Evolutionary conservation across 2,113 vertebrate genomes (phyloP), one percentile per base, ranked within the genome.

Genomic region (Grammatotria lemairii): DNA sequence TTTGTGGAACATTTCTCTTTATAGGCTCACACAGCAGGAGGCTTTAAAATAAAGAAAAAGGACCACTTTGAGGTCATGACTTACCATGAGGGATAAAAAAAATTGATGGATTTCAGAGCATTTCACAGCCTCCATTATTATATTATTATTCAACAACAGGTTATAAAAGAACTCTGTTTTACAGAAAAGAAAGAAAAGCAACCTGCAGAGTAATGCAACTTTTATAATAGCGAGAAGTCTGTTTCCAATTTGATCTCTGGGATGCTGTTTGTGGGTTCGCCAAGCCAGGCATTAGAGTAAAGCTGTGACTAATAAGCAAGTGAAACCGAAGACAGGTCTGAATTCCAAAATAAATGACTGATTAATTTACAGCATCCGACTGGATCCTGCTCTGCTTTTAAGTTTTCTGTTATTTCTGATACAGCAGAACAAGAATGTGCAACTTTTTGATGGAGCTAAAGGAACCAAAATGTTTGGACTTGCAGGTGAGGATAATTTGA

Each of bases 261-360:
- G 86, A 63, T 53, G 55, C 78, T 23, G 86, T 63, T 85, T 87
- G 90, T 84, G 84, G 84, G 73, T 88, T 90, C n/a, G 84, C 83
- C 89, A 86, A 90, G 82, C 54, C 88, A 81, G 83, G 89, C 85
- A 85, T 90, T 84, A 87, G 45, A 83, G 73, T 80, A 86, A 88
- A 89, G 85, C 91, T 92, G 88, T 23, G 80, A 85, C 84, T 91
- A 91, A 92, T 94, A 85, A 94, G 45, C 45, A 85, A 88, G 57
- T 87, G 90, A 93, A 91, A 93, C 89, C 90, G 84, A 87, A 94
- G 87, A 82, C 47, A 82, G 88, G 84, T 35, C 89, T 85, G 28
- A 84, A 89, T 92, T 94, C 92, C 92, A 95, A 93, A 93, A 94
- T 93, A 95, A 96, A 94, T 85, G 81, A 8, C 12, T 63, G 82